A percentile compares a stretch with the other conserved stretches of the same genome.
phyloP scores from a whole-genome alignment of 2,797 vertebrate species.

The Macrochelys suwanniensis region DNA sequence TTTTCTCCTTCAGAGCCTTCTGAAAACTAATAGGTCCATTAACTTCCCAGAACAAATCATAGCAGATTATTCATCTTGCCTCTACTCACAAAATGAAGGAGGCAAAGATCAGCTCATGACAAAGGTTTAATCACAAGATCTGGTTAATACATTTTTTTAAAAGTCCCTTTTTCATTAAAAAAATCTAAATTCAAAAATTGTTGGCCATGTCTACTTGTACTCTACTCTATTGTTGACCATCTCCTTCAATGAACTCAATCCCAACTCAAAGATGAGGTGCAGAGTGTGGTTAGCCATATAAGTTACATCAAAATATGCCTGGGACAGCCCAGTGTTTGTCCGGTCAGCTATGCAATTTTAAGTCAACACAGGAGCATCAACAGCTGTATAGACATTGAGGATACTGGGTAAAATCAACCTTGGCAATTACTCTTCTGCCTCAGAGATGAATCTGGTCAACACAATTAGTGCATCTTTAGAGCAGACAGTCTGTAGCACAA shows the following conservation, averaged over 20 bases:
- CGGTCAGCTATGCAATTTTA: background rate
- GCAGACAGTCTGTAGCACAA: background rate
- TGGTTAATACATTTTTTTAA: background rate
- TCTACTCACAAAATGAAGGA: background rate
- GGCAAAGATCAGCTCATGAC: background rate
- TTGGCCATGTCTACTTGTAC: background rate
- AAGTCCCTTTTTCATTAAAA: background rate
- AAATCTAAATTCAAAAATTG: background rate
- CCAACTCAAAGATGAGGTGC: background rate
- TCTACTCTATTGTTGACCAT: too few species aligned
- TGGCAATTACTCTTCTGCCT: background rate
- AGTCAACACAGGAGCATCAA: background rate
- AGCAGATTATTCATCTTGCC: background rate
- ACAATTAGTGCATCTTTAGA: background rate
- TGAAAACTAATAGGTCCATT: background rate
- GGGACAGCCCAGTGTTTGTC: background rate
- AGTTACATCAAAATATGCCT: background rate
- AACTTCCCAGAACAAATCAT: background rate
- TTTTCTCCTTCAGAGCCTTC: background rate
- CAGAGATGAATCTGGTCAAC: background rate
- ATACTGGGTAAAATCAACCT: background rate
- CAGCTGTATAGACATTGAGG: background rate
- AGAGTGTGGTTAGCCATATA: background rate
- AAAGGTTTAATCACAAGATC: background rate
- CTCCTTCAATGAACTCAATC: background rate